Conservation (phyloP, 2,888 invertebrate genomes). For the Zygothrica quintamaculata region DNA sequence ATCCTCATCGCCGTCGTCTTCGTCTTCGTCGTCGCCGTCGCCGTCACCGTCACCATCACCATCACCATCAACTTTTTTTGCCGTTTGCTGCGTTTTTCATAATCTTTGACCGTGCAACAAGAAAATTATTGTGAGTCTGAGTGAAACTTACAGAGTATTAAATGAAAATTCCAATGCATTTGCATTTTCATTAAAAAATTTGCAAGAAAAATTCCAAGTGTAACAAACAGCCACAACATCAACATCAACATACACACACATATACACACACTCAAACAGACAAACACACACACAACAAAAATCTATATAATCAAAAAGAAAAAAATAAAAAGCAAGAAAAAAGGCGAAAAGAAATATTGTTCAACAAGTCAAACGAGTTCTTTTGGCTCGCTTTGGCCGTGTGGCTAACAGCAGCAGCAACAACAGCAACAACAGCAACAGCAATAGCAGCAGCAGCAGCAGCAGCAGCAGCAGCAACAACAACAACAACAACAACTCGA, state of each 20-base stretch:
- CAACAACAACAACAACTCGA: slow-evolving; percentile 55
- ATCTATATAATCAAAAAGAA: slow-evolving; percentile 58
- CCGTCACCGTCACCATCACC: slow-evolving; percentile 16
- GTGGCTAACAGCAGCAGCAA: slow-evolving; percentile 68
- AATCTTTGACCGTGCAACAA: slow-evolving; percentile 50
- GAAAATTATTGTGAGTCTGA: slow-evolving; percentile 44
- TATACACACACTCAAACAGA: slow-evolving; percentile 43
- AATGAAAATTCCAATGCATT: slow-evolving; percentile 55
- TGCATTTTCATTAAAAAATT: slow-evolving; percentile 58
- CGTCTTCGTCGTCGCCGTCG: slow-evolving; percentile 31
- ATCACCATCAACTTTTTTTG: slow-evolving; percentile 23
- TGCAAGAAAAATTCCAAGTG: slow-evolving; percentile 53
- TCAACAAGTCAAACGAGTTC: slow-evolving; percentile 85
- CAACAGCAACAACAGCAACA: slow-evolving; percentile 34
- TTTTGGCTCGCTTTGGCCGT: slow-evolving; percentile 82
- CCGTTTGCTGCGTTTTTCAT: slow-evolving; percentile 12
- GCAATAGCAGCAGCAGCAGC: slow-evolving; percentile 23
- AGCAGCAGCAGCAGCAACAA: slow-evolving; percentile 56
- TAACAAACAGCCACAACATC: slow-evolving; percentile 34
- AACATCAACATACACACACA: slow-evolving; percentile 39
- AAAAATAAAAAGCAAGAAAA: slow-evolving; percentile 60
- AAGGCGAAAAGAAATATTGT: slow-evolving; percentile 83
- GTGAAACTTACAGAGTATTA: slow-evolving; percentile 31
- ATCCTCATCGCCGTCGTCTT: slow-evolving; percentile 23
- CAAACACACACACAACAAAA: slow-evolving; percentile 45